These are phyloP conservation scores for Haemorhous mexicanus DNA, from an alignment of 2,113 vertebrate genomes.

Conservation along the genomic window DNA sequence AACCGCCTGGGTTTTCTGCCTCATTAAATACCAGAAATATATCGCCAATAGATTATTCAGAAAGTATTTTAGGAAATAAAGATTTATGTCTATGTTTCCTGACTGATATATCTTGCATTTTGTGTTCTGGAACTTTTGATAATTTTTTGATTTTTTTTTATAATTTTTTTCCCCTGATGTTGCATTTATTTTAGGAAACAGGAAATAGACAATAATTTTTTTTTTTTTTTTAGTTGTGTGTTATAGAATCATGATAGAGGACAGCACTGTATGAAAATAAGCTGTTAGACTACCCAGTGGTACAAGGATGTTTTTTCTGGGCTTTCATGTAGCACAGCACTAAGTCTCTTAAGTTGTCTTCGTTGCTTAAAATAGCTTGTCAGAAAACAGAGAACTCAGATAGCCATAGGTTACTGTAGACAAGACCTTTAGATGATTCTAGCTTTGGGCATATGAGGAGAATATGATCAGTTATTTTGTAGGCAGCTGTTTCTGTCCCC, in stretches of 20 bases:
- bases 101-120: not conserved
- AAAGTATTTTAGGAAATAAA: not conserved
- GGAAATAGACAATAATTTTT: not conserved
- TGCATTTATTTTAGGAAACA: not conserved
- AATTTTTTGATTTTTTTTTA: no score
- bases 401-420: not conserved
- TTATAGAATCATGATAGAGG: no score
- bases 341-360: not conserved
- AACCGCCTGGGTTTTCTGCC: not conserved
- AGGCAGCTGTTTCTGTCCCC: conserved; percentile 18
- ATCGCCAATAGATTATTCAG: not conserved
- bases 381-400: not conserved
- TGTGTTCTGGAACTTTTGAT: not conserved
- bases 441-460: not conserved
- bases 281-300: not conserved
- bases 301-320: not conserved
- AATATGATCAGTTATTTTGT: conserved; percentile 5
- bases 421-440: not conserved
- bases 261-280: not conserved
- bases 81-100: not conserved
- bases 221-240: not conserved
- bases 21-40: not conserved
- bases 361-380: not conserved
- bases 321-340: not conserved
- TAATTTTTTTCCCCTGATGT: not conserved